Base-by-base conservation (phyloP, 2,888 invertebrate species). In the Gisinianus flammeolus region DNA sequence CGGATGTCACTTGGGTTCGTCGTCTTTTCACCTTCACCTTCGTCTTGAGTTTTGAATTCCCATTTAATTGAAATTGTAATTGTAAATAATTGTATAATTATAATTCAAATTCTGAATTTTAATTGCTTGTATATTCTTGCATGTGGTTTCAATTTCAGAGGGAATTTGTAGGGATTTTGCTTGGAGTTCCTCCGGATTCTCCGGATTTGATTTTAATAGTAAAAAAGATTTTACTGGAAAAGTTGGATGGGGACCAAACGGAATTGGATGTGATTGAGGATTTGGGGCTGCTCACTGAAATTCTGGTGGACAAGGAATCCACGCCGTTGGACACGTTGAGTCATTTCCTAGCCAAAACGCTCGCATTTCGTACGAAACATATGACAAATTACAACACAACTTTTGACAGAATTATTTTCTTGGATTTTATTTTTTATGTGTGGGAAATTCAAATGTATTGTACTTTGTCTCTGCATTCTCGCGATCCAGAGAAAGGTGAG, bases 251-350 rank as follows among this genome's bases (percentile, higher is more conserved):
- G 16, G 80, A 85, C 52, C 75, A 79, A 8, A 12, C 79, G 30
- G 72, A 79, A 31, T 91, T 93, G 6, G 91, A 92, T n/a, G 90
- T 91, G 24, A 88, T 98, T 58, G 95, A 96, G 87, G 92, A 93
- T 81, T 89, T 99, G 33, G 98, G 98, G 0, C 88, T 99, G 0
- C 88, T 99, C 70, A 91, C 93, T 22, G 96, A 97, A 66, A 91
- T 91, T 68, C 90, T 90, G 0, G 91, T 98, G 2, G 90, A 92
- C 31, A 98, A 98, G 88, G 88, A 92, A 52, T 91, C 91, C 81
- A 92, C 96, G 0, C 97, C 98, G 0, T 88, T 99, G 54, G 98
- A 98, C 86, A 97, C 98, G 0, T 89, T 99, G 66, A 95, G 95
- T 58, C 91, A 95, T 86, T 96, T 94, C 87, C 89, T 98, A 54